phyloP scores from a whole-genome alignment of 2,797 vertebrate species.

The Artibeus lituratus region DNA sequence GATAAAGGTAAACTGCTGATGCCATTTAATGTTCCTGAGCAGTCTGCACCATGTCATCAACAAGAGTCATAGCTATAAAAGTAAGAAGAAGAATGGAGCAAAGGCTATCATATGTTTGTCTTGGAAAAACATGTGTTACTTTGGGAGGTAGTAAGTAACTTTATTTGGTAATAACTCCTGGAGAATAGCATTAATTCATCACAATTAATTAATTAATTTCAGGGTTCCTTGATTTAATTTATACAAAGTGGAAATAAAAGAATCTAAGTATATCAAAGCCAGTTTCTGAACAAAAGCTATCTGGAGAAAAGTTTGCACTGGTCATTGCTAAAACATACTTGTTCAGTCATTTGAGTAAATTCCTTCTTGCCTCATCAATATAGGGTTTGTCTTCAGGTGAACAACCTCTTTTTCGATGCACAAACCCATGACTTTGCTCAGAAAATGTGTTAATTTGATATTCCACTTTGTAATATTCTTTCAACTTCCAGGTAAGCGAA shows the following conservation, averaged over 20 bases:
- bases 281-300: neutral
- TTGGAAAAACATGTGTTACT: slow-evolving; percentile 35
- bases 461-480: slow-evolving; percentile 87
- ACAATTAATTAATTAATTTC: neutral
- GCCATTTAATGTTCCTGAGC: neutral
- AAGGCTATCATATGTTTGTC: neutral
- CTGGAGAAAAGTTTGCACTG: neutral
- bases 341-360: slow-evolving; percentile 91
- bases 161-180: slow-evolving; percentile 50
- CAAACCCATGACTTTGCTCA: slow-evolving; percentile 93
- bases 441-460: slow-evolving; percentile 92
- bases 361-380: slow-evolving; percentile 89
- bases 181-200: too few species aligned
- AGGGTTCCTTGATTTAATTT: neutral
- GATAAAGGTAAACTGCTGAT: neutral
- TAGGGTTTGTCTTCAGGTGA: slow-evolving; percentile 86
- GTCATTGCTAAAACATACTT: slow-evolving; percentile 84
- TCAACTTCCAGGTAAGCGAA: slow-evolving; percentile 85
- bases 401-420: slow-evolving; percentile 91
- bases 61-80: neutral
- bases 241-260: neutral
- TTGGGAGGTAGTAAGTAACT: slow-evolving; percentile 38
- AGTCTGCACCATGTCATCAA: neutral
- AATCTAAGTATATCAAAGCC: neutral
- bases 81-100: neutral